Conservation (phyloP, 2,888 invertebrate species). For the Phanerotoma sp. region DNA sequence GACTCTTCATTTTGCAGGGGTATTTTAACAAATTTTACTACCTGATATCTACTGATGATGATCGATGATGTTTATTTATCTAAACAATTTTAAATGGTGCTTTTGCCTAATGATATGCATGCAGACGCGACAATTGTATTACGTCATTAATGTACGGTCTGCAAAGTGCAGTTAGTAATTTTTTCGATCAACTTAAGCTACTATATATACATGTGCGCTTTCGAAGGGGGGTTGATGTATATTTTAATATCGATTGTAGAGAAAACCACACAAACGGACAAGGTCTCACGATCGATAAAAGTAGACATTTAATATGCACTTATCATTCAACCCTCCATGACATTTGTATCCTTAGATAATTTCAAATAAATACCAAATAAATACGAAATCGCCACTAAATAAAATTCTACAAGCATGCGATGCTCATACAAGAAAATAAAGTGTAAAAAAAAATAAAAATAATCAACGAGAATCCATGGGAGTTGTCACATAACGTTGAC, state of each 20-base stretch:
- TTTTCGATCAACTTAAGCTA: constrained; percentile 2
- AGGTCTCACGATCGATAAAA: constrained; percentile 44
- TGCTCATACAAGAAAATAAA: no score
- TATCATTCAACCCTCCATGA: background rate
- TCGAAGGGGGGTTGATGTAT: constrained; percentile 15
- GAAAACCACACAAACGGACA: constrained; percentile 27
- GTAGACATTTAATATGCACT: constrained; percentile 1
- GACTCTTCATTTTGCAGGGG: no score
- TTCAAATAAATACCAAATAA: no score
- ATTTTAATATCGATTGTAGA: constrained; percentile 37
- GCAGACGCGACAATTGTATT: no score
- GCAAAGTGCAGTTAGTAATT: background rate
- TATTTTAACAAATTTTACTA: no score
- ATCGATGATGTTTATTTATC: no score
- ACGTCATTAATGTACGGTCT: background rate
- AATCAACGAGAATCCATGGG: background rate
- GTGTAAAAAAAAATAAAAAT: background rate
- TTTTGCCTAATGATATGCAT: no score
- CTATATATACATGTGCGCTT: background rate
- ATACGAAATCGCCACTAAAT: no score
- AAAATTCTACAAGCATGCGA: no score
- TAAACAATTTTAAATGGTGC: no score
- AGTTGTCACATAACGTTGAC: background rate
- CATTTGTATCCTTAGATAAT: background rate
- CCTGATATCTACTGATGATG: no score